Conservation (phyloP, 2,888 invertebrate genomes). For the Druceiella hillmani region DNA sequence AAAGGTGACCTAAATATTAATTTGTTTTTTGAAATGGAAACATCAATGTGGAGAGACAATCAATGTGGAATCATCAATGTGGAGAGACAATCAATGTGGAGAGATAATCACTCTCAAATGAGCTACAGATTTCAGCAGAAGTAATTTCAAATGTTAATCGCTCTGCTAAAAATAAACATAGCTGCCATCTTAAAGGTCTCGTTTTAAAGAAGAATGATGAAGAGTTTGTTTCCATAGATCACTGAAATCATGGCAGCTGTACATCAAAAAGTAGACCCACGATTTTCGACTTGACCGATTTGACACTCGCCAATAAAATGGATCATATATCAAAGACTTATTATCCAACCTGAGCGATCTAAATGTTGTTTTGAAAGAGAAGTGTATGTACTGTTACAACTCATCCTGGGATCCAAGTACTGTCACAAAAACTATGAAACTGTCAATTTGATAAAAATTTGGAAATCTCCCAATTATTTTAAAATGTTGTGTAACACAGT, state of each 20-base stretch:
- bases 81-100: too few relatives aligned
- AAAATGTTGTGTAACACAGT: too few relatives aligned
- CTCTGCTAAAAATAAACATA: background rate
- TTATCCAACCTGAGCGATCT: background rate
- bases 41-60: too few relatives aligned
- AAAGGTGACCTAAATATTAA: too few relatives aligned
- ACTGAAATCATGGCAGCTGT: background rate
- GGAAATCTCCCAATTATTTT: too few relatives aligned
- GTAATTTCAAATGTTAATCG: background rate
- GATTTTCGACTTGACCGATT: conserved; percentile 1
- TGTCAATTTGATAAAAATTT: too few relatives aligned
- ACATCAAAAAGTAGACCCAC: background rate
- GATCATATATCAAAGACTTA: conserved; percentile 2
- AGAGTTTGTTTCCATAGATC: background rate
- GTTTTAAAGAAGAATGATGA: background rate
- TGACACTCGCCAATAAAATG: conserved; percentile 1
- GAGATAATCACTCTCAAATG: conserved; percentile 1
- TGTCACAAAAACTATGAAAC: too few relatives aligned
- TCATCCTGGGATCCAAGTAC: too few relatives aligned
- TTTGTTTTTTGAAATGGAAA: too few relatives aligned
- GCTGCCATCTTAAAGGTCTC: background rate
- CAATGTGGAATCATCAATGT: too few relatives aligned
- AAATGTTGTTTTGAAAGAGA: background rate
- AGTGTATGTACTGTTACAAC: too few relatives aligned
- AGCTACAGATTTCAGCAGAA: background rate